Evolutionary conservation across 2,113 vertebrate genomes (phyloP), one percentile per base, ranked within the genome.

Genomic region (Donacobius atricapilla): DNA sequence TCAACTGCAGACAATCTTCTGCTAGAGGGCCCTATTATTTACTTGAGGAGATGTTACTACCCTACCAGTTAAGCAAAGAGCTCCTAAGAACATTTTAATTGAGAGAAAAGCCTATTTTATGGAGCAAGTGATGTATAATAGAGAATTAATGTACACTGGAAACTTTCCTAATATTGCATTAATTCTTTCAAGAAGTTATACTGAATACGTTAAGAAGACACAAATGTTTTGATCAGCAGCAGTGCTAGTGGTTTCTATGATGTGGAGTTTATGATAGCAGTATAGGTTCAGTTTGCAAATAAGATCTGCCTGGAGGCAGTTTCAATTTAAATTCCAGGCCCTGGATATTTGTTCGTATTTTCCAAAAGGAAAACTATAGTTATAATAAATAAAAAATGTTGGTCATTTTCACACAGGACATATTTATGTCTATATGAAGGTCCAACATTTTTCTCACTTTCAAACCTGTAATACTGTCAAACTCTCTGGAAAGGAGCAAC

Each of bases 101-200:
- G 90, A 96, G 30, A 96, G 24, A 77, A 88, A 87, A 83, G 54
- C 11, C 44, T 54, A 51, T 73, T 89, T 61, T 35, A 83, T 11
- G 37, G 13, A 80, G 35, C 25, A 25, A 87, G 57, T 30, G 42
- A 66, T 95, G 81, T 88, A 85, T 79, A 96, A 82, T 60, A 80
- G 50, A 82, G 53, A 90, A 76, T 95, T 92, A 83, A 24, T 90
- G 31, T 56, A 64, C 37, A 53, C 33, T 93, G 85, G 61, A 94
- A 97, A 94, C 13, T 81, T 96, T 94, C 90, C 63, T 91, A 90
- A 86, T 92, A 72, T 57, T 81, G 25, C 88, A 51, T 31, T 56
- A 96, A 77, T 95, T 97, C 89, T 96, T 97, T 97, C 94, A 95
- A 87, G 85, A 54, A 93, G 95, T 97, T 96, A 93, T 21, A 66